Evolutionary conservation across 1,140 invertebrate genomes (phyloP).

Genomic region (Nylanderia fulva): DNA sequence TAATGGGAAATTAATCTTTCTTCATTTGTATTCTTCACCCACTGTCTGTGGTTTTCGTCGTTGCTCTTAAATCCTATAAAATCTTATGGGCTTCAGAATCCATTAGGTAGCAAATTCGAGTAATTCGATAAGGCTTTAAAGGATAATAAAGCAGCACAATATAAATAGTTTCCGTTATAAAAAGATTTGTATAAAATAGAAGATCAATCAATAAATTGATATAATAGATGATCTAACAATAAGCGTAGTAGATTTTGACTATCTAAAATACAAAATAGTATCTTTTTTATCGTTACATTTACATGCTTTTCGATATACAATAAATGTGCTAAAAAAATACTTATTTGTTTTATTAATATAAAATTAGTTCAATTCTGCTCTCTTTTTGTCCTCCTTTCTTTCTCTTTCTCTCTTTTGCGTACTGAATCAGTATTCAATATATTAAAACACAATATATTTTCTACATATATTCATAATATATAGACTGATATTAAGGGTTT

Average conservation of each 20-base stretch:
- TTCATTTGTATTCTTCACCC: background rate
- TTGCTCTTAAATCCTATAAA: constrained; percentile 53
- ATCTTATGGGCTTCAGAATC: constrained; percentile 44
- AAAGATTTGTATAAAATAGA: background rate
- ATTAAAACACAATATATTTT: background rate
- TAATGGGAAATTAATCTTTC: background rate
- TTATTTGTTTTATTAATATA: background rate
- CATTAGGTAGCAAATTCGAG: constrained; percentile 6
- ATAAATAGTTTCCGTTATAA: constrained; percentile 56
- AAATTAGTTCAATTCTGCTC: background rate
- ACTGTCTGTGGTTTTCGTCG: background rate
- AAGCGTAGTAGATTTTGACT: constrained; percentile 53
- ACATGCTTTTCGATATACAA: background rate
- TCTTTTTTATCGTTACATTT: background rate
- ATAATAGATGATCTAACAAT: too few species aligned
- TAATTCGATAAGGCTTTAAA: constrained; percentile 62
- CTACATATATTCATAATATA: background rate
- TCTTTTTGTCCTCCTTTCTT: background rate
- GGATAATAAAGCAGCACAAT: constrained; percentile 68
- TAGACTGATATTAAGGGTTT: background rate
- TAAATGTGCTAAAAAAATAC: background rate
- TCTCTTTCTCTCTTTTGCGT: background rate
- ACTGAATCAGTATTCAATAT: background rate
- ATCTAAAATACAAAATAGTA: too few species aligned
- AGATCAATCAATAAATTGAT: too few species aligned